A percentile compares a stretch with the other conserved stretches of the same genome.
phyloP scores from a whole-genome alignment of 2,113 vertebrate genomes.

The Eretmochelys imbricata region DNA sequence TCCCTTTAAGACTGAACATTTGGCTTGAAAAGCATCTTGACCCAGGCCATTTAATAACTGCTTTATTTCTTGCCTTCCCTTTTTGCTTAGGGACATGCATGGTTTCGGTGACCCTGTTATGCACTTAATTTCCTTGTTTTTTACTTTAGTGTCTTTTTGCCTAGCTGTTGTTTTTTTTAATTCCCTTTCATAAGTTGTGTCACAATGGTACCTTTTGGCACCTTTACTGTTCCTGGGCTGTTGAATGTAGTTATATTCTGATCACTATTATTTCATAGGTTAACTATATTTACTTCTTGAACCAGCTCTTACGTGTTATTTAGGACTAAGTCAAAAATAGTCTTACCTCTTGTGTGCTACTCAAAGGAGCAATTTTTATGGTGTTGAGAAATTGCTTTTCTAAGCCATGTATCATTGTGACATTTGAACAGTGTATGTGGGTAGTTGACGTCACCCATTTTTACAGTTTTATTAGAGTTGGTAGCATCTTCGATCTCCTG shows the following conservation, averaged over 20 bases:
- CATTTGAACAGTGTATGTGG: background rate
- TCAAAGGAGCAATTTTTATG: background rate
- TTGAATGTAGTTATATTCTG: slow-evolving; percentile 55
- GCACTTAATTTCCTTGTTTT: background rate
- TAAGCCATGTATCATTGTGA: background rate
- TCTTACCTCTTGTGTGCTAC: background rate
- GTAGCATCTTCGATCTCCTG: background rate
- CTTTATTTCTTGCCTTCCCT: background rate
- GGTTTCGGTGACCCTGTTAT: background rate
- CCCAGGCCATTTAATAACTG: background rate
- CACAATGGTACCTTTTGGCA: slow-evolving; percentile 27
- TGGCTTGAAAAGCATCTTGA: background rate
- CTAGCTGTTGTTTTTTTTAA: background rate
- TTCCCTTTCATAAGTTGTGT: background rate
- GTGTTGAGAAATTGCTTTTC: background rate
- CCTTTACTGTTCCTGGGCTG: slow-evolving; percentile 2
- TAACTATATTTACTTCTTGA: slow-evolving; percentile 46
- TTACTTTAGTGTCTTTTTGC: background rate
- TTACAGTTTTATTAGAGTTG: background rate
- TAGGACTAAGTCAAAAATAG: background rate
- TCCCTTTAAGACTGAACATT: background rate
- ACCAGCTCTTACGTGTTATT: background rate
- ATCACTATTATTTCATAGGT: slow-evolving; percentile 56
- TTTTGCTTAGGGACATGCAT: background rate
- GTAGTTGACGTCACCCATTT: background rate